Evolutionary conservation across 2,888 invertebrate species (phyloP).

Genomic region (Dilophus febrilis): DNA sequence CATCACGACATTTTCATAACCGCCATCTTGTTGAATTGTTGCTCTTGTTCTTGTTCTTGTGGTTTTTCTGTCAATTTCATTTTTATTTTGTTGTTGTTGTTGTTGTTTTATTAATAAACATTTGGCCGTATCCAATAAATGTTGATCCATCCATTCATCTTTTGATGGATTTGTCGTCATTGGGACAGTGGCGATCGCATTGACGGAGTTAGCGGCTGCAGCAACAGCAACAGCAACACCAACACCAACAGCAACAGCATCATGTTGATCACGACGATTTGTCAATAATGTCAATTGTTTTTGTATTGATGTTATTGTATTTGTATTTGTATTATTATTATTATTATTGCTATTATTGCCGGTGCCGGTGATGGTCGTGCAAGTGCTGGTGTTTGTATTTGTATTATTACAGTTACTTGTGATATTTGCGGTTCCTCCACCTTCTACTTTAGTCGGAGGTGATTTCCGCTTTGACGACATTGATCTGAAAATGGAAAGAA

Average conservation of each 20-base stretch:
- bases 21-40: too few relatives aligned
- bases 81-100: too few relatives aligned
- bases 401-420: slow-evolving; percentile 1
- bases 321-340: background rate
- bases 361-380: background rate
- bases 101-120: too few relatives aligned
- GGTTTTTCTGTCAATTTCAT: slow-evolving; percentile 9
- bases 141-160: too few relatives aligned
- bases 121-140: too few relatives aligned
- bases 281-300: slow-evolving; percentile 1
- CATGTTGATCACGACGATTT: background rate
- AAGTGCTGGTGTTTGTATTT: slow-evolving; percentile 7
- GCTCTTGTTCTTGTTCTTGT: too few relatives aligned
- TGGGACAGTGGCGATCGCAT: too few relatives aligned
- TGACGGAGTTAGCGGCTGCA: too few relatives aligned
- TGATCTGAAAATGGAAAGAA: too few relatives aligned
- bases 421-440: slow-evolving; percentile 33
- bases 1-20: too few relatives aligned
- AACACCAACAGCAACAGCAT: background rate
- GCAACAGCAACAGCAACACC: background rate
- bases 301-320: background rate
- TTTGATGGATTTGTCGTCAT: too few relatives aligned
- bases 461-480: slow-evolving; percentile 97
- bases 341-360: slow-evolving; percentile 3
- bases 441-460: slow-evolving; percentile 85